Conservation (phyloP, 1,140 invertebrate species). For the Cydia splendana region DNA sequence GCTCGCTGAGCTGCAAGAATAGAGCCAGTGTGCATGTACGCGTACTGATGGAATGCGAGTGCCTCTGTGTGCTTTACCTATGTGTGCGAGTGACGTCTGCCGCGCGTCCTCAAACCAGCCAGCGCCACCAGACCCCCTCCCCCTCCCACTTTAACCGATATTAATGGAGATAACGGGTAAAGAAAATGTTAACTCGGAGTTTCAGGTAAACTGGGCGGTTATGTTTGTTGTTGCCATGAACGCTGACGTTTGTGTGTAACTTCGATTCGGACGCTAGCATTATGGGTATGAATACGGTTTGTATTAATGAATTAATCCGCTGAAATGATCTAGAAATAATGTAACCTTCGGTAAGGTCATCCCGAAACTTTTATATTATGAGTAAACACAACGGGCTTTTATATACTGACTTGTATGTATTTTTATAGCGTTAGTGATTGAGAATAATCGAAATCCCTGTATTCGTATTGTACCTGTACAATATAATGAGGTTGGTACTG, state of each 20-base stretch:
- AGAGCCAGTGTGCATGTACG: conserved; percentile 65
- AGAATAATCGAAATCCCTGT: conserved; percentile 33
- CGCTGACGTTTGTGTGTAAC: conserved; percentile 68
- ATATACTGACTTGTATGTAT: not conserved
- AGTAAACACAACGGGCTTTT: not conserved
- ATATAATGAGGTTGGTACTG: conserved; percentile 48
- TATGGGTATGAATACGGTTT: conserved; percentile 69
- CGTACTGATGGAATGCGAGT: conserved; percentile 75
- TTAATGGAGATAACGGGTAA: conserved; percentile 38
- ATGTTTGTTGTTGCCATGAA: conserved; percentile 72
- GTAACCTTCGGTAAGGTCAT: conserved; percentile 4
- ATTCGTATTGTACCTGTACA: not conserved
- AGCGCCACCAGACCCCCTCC: conserved; percentile 49
- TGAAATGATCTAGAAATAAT: conserved; percentile 44
- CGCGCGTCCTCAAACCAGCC: conserved; percentile 55
- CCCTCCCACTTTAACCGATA: conserved; percentile 42
- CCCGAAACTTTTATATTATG: not conserved
- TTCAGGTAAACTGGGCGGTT: conserved; percentile 49
- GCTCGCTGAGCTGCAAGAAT: not conserved
- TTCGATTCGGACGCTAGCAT: conserved; percentile 74
- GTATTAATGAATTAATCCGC: conserved; percentile 60
- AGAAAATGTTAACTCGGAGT: conserved; percentile 51
- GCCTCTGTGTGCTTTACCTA: conserved; percentile 53
- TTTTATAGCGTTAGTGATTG: not conserved
- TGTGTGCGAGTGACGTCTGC: conserved; percentile 77